Evolutionary conservation across 2,113 vertebrate species (phyloP).

Genomic region (Tenrec ecaudatus): DNA sequence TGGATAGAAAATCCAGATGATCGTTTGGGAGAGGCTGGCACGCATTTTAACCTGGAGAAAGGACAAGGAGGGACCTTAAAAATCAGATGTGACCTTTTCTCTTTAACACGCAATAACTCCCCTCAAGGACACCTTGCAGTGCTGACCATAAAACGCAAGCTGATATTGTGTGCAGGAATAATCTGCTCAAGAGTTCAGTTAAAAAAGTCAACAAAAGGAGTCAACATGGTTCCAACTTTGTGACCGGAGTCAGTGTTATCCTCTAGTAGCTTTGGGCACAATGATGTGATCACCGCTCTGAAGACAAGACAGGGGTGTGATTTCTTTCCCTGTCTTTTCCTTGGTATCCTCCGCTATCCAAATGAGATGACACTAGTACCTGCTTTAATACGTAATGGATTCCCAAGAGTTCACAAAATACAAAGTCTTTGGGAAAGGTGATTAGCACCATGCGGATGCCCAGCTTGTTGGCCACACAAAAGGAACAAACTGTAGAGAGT

Average conservation of each 20-base stretch:
- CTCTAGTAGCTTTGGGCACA: neutral
- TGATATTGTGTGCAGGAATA: neutral
- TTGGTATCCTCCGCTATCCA: neutral
- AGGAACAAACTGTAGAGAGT: neutral
- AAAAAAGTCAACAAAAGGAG: neutral
- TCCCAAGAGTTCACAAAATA: neutral
- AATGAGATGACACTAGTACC: neutral
- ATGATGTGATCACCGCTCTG: neutral
- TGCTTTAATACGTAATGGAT: neutral
- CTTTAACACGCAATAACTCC: slow-evolving; percentile 39
- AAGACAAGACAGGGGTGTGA: neutral
- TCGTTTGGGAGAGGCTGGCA: slow-evolving; percentile 42
- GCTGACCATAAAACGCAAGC: neutral
- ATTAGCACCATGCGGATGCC: neutral
- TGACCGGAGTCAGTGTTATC: neutral
- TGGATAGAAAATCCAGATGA: slow-evolving; percentile 41
- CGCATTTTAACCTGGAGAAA: slow-evolving; percentile 10
- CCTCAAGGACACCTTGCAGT: neutral
- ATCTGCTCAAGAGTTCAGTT: neutral
- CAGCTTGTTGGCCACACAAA: neutral
- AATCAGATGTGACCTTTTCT: slow-evolving; percentile 14
- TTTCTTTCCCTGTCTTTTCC: neutral
- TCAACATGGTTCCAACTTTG: neutral
- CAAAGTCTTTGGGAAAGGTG: neutral
- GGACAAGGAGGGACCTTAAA: neutral